Percentiles rank a stretch among this genome's conserved stretches.
Conservation (phyloP, 92 coral and sea anemone genomes). For the Desmophyllum pertusum region DNA sequence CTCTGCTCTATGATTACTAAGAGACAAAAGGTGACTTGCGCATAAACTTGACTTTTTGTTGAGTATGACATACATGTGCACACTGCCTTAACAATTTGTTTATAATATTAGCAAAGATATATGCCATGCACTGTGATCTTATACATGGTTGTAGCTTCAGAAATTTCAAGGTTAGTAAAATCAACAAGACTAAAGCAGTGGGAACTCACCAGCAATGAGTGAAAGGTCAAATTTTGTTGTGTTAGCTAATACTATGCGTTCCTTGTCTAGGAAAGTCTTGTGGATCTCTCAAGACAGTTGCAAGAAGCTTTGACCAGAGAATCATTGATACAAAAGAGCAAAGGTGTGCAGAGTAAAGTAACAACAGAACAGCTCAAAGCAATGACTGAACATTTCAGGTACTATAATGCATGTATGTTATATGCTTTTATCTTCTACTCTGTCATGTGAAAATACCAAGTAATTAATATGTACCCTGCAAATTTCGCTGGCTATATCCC, state of each 20-base stretch:
- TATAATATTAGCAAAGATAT: too few relatives aligned
- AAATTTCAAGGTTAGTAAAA: too few relatives aligned
- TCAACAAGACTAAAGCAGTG: too few relatives aligned
- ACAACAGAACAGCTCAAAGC: constrained; percentile 72
- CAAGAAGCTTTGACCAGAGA: constrained; percentile 75
- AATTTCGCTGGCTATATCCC: neutral
- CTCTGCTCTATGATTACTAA: constrained; percentile 84
- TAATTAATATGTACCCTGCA: too few relatives aligned
- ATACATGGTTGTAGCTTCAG: too few relatives aligned
- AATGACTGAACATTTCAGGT: constrained; percentile 89
- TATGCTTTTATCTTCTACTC: too few relatives aligned
- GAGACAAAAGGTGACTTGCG: constrained; percentile 78
- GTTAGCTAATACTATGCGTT: neutral
- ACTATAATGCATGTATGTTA: too few relatives aligned
- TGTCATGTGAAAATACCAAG: too few relatives aligned
- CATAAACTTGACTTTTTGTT: neutral
- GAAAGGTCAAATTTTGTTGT: neutral
- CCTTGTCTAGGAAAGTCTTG: constrained; percentile 59
- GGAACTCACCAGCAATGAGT: too few relatives aligned
- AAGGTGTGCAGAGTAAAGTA: constrained; percentile 67
- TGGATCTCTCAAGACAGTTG: constrained; percentile 77
- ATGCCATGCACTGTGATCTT: too few relatives aligned
- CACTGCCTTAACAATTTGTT: too few relatives aligned
- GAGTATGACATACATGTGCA: neutral
- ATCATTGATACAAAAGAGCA: constrained; percentile 56